Evolutionary conservation across 1,140 invertebrate genomes (phyloP).

Genomic region (Caenorhabditis briggsae): DNA sequence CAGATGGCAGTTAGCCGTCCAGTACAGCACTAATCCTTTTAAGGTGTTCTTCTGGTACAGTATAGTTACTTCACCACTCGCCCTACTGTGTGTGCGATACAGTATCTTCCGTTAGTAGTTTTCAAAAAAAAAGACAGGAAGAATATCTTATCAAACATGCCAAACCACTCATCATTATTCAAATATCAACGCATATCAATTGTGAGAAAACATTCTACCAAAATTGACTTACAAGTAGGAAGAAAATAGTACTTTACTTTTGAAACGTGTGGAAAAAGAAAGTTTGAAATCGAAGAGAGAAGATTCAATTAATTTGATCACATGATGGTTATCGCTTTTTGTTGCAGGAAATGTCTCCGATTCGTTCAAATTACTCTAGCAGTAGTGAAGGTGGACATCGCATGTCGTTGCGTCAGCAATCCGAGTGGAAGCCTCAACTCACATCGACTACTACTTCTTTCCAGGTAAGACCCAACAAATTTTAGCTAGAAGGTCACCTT

Average conservation of each 20-base stretch:
- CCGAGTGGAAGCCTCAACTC: conserved; percentile 22
- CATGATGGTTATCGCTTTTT: conserved; percentile 3
- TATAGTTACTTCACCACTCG: too few relatives aligned
- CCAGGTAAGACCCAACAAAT: not conserved
- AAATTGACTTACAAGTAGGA: too few relatives aligned
- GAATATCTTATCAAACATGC: conserved; percentile 5
- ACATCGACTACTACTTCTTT: conserved; percentile 36
- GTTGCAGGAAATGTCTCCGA: conserved; percentile 51
- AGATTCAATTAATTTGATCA: conserved; percentile 5
- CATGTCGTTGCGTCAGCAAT: not conserved
- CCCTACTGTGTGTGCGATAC: too few relatives aligned
- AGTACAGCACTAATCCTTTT: too few relatives aligned
- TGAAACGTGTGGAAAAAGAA: too few relatives aligned
- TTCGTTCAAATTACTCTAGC: conserved; percentile 45
- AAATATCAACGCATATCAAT: not conserved
- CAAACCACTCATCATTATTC: too few relatives aligned
- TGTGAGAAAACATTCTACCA: not conserved
- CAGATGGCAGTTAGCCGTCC: too few relatives aligned
- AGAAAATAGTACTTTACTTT: too few relatives aligned
- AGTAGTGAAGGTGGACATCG: conserved; percentile 14
- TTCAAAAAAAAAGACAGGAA: not conserved
- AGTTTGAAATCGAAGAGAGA: not conserved
- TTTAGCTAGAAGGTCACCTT: too few relatives aligned
- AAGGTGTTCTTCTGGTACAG: too few relatives aligned
- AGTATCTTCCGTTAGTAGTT: too few relatives aligned